Evolutionary conservation across 2,888 invertebrate species (phyloP), one percentile per base, ranked within the genome.

Genomic region (Chromoteleia sp.): DNA sequence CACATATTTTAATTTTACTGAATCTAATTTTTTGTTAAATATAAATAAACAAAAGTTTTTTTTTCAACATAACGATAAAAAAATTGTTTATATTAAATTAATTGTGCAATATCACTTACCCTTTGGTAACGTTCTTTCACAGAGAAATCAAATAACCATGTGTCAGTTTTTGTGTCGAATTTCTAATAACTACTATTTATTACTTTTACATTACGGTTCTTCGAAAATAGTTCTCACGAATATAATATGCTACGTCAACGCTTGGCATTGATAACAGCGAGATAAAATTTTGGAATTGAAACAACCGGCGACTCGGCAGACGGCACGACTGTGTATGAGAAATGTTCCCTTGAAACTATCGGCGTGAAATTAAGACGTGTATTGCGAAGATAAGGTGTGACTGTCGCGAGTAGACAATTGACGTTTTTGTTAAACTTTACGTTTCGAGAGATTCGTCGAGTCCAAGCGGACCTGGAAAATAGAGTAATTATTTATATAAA

Each of bases 251-350:
- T 43, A 29, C 41, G 21, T 36, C 21, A 61, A 29, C 43, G 30
- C 43, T 61, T 17, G 29, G 1, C 29, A 43, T 29, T 25, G 59
- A 43, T 43, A 43, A 41, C 41, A 12, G n/a, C 29, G 43, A 15
- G 43, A 61, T 61, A 61, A 29, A 21, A 41, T 3, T 41, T 61
- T 1, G 43, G 21, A 61, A n/a, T 3, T 19, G 59, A 61, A 61
- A 43, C 43, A 1, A n/a, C 58, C 25, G 17, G 33, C 17, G 48
- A 12, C 63, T 17, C 25, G 56, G 45, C 70, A 58, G 58, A 74
- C 74, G 74, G 56, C 45, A 65, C 74, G 63, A 36, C 63, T 63
- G 56, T 41, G 36, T 12, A 63, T 58, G 56, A 50, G 61, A 29
- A 63, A 41, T 39, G 25, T 17, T 14, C 36, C 12, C 21, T 25